Conservation (phyloP, 2,113 vertebrate genomes). For the Siniperca knerii region DNA sequence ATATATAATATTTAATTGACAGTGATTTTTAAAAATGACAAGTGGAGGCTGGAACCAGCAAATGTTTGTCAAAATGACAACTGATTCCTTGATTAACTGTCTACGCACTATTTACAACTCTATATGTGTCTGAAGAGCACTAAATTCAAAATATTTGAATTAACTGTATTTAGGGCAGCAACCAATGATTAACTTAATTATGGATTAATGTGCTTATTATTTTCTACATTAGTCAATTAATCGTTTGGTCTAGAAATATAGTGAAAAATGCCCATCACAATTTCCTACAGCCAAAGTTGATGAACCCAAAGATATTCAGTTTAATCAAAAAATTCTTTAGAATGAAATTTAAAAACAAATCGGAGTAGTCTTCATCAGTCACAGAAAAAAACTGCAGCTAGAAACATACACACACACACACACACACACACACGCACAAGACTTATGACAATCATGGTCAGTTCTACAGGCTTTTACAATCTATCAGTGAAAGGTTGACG, state of each 20-base stretch:
- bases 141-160: not conserved
- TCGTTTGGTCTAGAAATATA: not conserved
- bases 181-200: not conserved
- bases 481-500: conserved; percentile 2
- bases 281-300: not conserved
- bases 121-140: not conserved
- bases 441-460: not conserved
- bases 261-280: not conserved
- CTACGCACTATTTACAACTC: too few relatives aligned
- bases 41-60: not conserved
- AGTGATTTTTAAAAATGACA: not conserved
- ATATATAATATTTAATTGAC: not conserved
- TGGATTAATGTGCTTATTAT: not conserved
- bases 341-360: not conserved
- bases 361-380: not conserved
- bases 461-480: conserved; percentile 4
- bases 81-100: too few relatives aligned
- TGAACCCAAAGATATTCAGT: not conserved
- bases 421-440: not conserved
- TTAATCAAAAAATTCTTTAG: not conserved
- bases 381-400: not conserved
- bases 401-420: not conserved
- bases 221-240: not conserved
- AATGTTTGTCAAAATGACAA: not conserved
- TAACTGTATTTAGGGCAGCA: too few relatives aligned